phyloP scores from a whole-genome alignment of 2,797 vertebrate genomes.

The Phataginus tricuspis region DNA sequence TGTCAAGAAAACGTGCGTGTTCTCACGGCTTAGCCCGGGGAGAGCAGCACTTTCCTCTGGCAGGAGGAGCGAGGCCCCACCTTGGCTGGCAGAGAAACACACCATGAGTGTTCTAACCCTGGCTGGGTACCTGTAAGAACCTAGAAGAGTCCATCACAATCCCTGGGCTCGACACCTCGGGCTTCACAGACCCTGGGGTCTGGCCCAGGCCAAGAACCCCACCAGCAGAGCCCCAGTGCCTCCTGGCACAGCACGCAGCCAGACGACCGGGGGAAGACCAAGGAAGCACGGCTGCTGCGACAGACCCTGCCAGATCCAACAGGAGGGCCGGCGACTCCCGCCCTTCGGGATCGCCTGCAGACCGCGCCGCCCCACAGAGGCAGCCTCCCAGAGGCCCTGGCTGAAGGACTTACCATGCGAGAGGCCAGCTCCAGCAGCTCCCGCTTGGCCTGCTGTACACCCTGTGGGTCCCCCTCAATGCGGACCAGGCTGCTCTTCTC shows the following conservation, averaged over 20 bases:
- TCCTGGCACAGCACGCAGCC: not conserved
- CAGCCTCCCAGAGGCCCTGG: too few relatives aligned
- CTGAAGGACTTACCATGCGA: slow-evolving; percentile 92
- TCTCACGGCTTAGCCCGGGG: not conserved
- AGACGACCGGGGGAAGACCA: not conserved
- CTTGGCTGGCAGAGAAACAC: accelerated
- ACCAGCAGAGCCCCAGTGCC: too few relatives aligned
- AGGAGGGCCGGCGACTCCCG: not conserved
- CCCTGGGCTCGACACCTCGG: not conserved
- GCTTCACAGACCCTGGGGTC: not conserved
- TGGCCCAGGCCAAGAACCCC: not conserved
- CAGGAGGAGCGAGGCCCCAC: accelerated
- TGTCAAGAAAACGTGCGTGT: not conserved
- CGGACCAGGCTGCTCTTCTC: slow-evolving; percentile 99
- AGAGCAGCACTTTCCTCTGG: not conserved
- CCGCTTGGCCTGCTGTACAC: slow-evolving; percentile 98
- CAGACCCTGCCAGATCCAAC: too few relatives aligned
- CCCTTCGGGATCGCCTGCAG: not conserved
- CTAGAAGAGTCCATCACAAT: not conserved
- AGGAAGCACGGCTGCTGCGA: not conserved
- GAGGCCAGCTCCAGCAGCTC: slow-evolving; percentile 98
- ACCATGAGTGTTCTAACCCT: not conserved
- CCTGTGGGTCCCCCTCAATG: slow-evolving; percentile 98
- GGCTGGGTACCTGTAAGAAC: not conserved
- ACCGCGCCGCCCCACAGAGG: too few relatives aligned